Conservation (phyloP, 2,888 invertebrate species). For the Caenorhabditis angaria region DNA sequence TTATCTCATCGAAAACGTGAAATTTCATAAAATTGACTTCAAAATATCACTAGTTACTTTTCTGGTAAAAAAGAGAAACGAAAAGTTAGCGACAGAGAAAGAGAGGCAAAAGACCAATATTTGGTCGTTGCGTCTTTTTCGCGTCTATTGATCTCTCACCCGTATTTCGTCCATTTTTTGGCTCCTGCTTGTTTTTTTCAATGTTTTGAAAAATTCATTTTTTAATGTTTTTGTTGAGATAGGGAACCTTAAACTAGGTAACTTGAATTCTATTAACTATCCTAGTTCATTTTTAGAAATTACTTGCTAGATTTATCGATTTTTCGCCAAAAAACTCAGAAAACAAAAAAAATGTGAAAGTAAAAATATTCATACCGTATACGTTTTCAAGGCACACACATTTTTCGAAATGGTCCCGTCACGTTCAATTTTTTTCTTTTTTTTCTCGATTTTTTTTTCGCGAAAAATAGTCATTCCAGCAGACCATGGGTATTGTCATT, state of each 20-base stretch:
- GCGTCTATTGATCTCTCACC: slow-evolving; percentile 47
- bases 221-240: too few relatives aligned
- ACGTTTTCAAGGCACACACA: too few relatives aligned
- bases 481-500: slow-evolving; percentile 66
- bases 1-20: background rate
- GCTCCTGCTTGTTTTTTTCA: slow-evolving; percentile 20
- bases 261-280: background rate
- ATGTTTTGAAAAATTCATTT: background rate
- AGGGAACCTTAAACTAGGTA: too few relatives aligned
- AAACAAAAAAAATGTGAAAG: background rate
- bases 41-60: background rate
- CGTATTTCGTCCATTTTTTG: slow-evolving; percentile 13
- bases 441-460: background rate
- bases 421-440: background rate
- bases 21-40: background rate
- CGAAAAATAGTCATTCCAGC: slow-evolving; percentile 3
- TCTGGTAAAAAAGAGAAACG: background rate
- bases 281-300: background rate
- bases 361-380: too few relatives aligned
- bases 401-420: background rate
- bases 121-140: slow-evolving; percentile 25
- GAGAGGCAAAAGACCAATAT: slow-evolving; percentile 37
- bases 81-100: slow-evolving; percentile 13
- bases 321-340: background rate
- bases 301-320: background rate